Conservation (phyloP, 2,888 invertebrate genomes). For the Sinelater perroti region DNA sequence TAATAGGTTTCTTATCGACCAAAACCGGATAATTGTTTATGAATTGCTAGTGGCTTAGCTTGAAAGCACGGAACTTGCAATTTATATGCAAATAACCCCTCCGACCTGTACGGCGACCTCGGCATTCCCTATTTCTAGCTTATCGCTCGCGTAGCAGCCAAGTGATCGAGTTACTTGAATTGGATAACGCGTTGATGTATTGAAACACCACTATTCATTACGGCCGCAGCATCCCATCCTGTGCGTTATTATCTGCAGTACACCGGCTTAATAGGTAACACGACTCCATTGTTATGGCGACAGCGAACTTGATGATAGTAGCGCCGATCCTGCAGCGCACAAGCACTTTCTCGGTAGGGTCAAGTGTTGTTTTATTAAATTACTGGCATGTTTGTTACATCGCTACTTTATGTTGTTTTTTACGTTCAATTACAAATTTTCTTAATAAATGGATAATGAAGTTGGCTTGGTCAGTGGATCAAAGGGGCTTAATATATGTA, state of each 20-base stretch:
- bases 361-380: too few relatives aligned
- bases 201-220: slow-evolving; percentile 29
- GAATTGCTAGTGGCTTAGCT: slow-evolving; percentile 28
- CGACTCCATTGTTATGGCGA: slow-evolving; percentile 4
- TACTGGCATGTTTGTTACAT: too few relatives aligned
- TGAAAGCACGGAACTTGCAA: slow-evolving; percentile 34
- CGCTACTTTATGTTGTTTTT: too few relatives aligned
- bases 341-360: too few relatives aligned
- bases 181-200: slow-evolving; percentile 35
- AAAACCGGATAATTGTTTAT: slow-evolving; percentile 29
- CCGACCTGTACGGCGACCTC: slow-evolving; percentile 25
- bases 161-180: slow-evolving; percentile 38
- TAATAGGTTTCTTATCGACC: slow-evolving; percentile 23
- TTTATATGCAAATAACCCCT: slow-evolving; percentile 39
- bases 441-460: too few relatives aligned
- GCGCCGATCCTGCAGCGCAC: too few relatives aligned
- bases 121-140: slow-evolving; percentile 28
- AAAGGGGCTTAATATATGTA: too few relatives aligned
- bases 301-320: too few relatives aligned
- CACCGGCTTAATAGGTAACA: slow-evolving; percentile 19
- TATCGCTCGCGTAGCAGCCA: slow-evolving; percentile 38
- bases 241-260: slow-evolving; percentile 23
- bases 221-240: slow-evolving; percentile 26
- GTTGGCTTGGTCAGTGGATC: too few relatives aligned
- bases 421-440: too few relatives aligned